Percentiles rank a stretch among this genome's conserved stretches.
Conservation (phyloP, 1,140 invertebrate species). For the Pogonomyrmex californicus region DNA sequence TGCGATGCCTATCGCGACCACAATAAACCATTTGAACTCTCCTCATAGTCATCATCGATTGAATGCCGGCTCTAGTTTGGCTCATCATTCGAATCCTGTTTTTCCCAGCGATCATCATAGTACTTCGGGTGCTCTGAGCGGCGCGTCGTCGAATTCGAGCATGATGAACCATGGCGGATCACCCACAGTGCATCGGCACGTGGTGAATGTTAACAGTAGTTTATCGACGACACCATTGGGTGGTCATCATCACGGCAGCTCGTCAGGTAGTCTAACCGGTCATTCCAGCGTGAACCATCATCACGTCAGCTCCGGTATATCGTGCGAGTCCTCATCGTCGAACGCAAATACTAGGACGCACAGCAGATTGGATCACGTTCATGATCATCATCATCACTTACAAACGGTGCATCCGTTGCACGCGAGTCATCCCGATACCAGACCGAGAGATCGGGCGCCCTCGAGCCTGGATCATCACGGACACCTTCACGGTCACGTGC, state of each 20-base stretch:
- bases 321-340: slow-evolving; percentile 82
- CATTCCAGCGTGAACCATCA: slow-evolving; percentile 79
- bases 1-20: slow-evolving; percentile 40
- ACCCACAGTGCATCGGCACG: slow-evolving; percentile 76
- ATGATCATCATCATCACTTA: slow-evolving; percentile 80
- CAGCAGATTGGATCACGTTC: slow-evolving; percentile 80
- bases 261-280: slow-evolving; percentile 70
- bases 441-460: slow-evolving; percentile 77
- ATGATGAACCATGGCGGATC: slow-evolving; percentile 80
- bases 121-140: slow-evolving; percentile 76
- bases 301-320: slow-evolving; percentile 81
- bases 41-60: slow-evolving; percentile 69
- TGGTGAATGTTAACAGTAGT: slow-evolving; percentile 76
- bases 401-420: slow-evolving; percentile 76
- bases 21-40: slow-evolving; percentile 61
- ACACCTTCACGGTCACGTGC: slow-evolving; percentile 77
- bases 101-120: slow-evolving; percentile 70
- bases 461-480: slow-evolving; percentile 78
- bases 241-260: slow-evolving; percentile 76
- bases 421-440: slow-evolving; percentile 69
- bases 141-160: slow-evolving; percentile 80
- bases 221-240: slow-evolving; percentile 77
- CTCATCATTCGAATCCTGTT: slow-evolving; percentile 54
- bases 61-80: slow-evolving; percentile 2
- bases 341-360: slow-evolving; percentile 80